Conservation (phyloP, 64 coral and sea anemone genomes). For the Hydrozoanthus tunicans region DNA sequence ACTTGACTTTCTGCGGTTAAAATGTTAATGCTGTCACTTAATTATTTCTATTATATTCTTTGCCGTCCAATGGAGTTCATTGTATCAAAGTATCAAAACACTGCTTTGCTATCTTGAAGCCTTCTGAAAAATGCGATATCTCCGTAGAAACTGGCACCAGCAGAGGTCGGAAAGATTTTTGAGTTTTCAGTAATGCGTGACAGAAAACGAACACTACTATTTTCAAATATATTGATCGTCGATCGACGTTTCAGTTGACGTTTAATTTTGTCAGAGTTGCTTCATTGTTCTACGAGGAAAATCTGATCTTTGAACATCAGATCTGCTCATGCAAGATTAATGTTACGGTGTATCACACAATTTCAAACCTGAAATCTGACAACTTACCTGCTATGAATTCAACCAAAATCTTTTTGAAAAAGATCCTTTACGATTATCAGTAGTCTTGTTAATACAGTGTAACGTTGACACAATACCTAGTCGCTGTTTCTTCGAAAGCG, state of each 20-base stretch:
- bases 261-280: not conserved
- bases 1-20: slow-evolving; percentile 37
- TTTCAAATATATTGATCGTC: not conserved
- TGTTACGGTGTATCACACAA: slow-evolving; percentile 9
- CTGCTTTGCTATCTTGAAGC: slow-evolving; percentile 48
- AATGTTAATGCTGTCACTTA: not conserved
- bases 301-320: slow-evolving; percentile 39
- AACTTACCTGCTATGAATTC: slow-evolving; percentile 1
- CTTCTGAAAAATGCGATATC: slow-evolving; percentile 17
- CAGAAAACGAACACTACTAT: not conserved
- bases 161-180: not conserved
- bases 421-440: not conserved
- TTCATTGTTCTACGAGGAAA: slow-evolving; percentile 21
- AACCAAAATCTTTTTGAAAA: not conserved
- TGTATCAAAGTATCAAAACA: slow-evolving; percentile 60
- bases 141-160: not conserved
- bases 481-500: not conserved
- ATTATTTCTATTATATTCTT: slow-evolving; percentile 36
- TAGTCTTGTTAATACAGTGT: not conserved
- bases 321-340: slow-evolving; percentile 55
- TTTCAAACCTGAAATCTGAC: not conserved
- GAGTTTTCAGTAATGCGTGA: not conserved
- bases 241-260: not conserved
- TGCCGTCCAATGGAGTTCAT: not conserved
- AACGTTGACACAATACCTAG: not conserved